Conservation (phyloP, 2,888 invertebrate genomes). For the Drosophila trichaetosa region DNA sequence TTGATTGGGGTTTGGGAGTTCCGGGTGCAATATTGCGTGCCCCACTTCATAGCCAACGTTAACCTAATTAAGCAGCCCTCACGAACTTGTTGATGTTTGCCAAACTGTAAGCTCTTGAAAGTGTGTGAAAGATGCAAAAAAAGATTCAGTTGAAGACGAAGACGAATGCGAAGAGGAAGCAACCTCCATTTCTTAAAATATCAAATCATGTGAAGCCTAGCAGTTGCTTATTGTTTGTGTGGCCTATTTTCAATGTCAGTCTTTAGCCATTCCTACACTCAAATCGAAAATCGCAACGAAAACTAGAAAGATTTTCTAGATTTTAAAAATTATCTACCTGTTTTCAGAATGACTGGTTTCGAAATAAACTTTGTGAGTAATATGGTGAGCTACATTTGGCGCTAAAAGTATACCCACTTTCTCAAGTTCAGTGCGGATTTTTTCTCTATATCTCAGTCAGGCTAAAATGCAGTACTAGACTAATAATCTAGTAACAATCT, state of each 20-base stretch:
- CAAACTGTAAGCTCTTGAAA: constrained; percentile 1
- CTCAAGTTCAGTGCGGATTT: not conserved
- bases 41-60: constrained; percentile 16
- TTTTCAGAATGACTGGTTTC: not conserved
- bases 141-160: not conserved
- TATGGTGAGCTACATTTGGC: not conserved
- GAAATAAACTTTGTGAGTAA: not conserved
- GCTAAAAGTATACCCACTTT: not conserved
- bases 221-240: constrained; percentile 33
- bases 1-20: constrained; percentile 2
- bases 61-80: constrained; percentile 30
- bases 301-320: not conserved
- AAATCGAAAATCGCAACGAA: not conserved
- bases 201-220: not conserved
- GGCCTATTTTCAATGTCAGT: constrained; percentile 33
- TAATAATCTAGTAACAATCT: not conserved
- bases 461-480: not conserved
- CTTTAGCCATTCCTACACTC: constrained; percentile 5
- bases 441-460: not conserved
- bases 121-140: not conserved
- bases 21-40: constrained; percentile 42
- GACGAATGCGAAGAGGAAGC: not conserved
- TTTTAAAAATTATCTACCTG: not conserved
- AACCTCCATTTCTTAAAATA: constrained; percentile 14
- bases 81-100: constrained; percentile 46